Evolutionary conservation across 2,888 invertebrate genomes (phyloP), one percentile per base, ranked within the genome.

Genomic region (Phrixothrix hirtus): DNA sequence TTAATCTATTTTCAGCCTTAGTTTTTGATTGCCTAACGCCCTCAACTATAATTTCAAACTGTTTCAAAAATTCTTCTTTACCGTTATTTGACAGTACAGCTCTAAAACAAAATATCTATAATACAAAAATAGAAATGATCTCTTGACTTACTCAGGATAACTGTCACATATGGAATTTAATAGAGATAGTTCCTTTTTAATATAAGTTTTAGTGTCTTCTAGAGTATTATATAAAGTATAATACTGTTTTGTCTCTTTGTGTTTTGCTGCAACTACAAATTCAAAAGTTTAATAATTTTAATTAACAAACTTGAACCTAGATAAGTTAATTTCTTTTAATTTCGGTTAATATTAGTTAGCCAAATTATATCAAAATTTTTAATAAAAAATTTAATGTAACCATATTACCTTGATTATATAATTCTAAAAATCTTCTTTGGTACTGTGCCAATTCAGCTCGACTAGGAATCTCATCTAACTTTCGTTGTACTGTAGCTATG

Each of bases 171-270:
- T 90, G 0, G 93, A 94, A 77, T 94, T 93, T 14, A 95, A 77
- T 42, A 95, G 75, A 14, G 88, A 87, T 44, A 95, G 81, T 77
- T 98, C 97, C 73, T 95, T 96, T 58, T 88, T 88, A 69, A 96
- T 84, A 74, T 96, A 97, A 29, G 89, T 80, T 75, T 92, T 90
- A n/a, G 92, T 92, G 77, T 97, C 96, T 72, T 94, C 89, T 43
- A 97, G 79, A 1, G 95, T 95, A 75, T 99, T 98, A 77, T 95
- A 95, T 55, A 97, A 81, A 29, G 93, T 94, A 74, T 92, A 98
- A 79, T 94, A 96, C 79, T 97, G 95, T 75, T 97, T 97, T 0
- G 97, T 97, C 81, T 98, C 96, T 72, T 91, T 89, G 74, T 97
- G 95, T 68, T 94, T 96, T 16, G 91, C 89, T 56, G 95, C 89